Conservation (phyloP, 2,888 invertebrate genomes). For the Sepiola atlantica region DNA sequence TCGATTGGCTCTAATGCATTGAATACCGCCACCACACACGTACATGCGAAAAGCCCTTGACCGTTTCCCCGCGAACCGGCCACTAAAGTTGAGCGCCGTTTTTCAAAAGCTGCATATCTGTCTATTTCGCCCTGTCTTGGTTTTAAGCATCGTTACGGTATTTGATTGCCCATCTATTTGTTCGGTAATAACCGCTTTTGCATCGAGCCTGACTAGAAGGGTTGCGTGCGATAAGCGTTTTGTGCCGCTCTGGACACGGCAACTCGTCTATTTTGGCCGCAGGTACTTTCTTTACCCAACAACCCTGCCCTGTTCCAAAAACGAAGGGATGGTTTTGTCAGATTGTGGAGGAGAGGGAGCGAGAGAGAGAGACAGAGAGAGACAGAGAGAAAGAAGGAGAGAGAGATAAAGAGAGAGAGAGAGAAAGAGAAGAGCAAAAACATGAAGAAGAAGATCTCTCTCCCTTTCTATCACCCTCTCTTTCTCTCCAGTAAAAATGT, state of each 20-base stretch:
- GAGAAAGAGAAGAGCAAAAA: no score
- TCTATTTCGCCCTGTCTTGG: neutral
- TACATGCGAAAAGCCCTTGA: neutral
- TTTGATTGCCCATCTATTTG: neutral
- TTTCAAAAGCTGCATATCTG: neutral
- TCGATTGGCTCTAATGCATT: neutral
- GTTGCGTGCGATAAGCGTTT: neutral
- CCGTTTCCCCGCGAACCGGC: neutral
- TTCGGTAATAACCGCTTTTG: neutral
- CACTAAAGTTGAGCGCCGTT: neutral
- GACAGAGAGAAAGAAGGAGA: no score
- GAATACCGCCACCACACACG: no score
- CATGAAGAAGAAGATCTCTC: no score
- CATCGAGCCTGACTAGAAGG: neutral
- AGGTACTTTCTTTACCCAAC: neutral
- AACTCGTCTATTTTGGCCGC: neutral
- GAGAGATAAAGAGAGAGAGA: no score
- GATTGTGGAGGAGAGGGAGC: no score
- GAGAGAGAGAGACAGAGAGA: no score
- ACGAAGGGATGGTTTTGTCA: no score
- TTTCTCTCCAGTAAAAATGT: no score
- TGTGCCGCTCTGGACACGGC: neutral
- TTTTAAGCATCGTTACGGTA: neutral
- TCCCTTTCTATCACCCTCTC: no score
- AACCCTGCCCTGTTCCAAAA: neutral